These are phyloP conservation scores for Aegithalos caudatus DNA, from an alignment of 2,113 vertebrate genomes.

Conservation along the genomic window DNA sequence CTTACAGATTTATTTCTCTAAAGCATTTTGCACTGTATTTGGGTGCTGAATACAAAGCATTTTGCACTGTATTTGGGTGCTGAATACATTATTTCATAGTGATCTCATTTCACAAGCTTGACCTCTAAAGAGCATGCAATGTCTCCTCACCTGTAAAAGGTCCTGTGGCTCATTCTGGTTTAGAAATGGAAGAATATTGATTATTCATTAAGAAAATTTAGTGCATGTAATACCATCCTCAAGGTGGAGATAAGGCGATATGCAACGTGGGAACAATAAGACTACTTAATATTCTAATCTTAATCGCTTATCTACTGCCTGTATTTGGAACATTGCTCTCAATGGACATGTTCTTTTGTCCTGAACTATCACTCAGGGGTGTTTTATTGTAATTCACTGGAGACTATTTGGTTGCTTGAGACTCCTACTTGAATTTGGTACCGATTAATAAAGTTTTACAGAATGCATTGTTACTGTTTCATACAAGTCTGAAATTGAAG, in stretches of 20 bases:
- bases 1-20: not conserved
- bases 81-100: not conserved
- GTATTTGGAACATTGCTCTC: not conserved
- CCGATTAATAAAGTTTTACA: not conserved
- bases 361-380: not conserved
- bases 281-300: constrained; percentile 18
- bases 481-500: constrained; percentile 23
- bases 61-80: not conserved
- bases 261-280: not conserved
- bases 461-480: not conserved
- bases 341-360: not conserved
- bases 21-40: not conserved
- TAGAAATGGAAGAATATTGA: constrained; percentile 9
- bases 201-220: not conserved
- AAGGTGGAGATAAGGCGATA: constrained; percentile 3
- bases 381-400: not conserved
- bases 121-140: not conserved
- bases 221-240: not conserved
- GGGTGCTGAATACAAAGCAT: not conserved
- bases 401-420: not conserved
- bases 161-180: not conserved
- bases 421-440: not conserved
- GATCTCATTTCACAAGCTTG: not conserved
- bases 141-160: not conserved
- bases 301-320: not conserved